Base-by-base conservation (phyloP, 2,888 invertebrate species). In the Lomographa bimaculata region DNA sequence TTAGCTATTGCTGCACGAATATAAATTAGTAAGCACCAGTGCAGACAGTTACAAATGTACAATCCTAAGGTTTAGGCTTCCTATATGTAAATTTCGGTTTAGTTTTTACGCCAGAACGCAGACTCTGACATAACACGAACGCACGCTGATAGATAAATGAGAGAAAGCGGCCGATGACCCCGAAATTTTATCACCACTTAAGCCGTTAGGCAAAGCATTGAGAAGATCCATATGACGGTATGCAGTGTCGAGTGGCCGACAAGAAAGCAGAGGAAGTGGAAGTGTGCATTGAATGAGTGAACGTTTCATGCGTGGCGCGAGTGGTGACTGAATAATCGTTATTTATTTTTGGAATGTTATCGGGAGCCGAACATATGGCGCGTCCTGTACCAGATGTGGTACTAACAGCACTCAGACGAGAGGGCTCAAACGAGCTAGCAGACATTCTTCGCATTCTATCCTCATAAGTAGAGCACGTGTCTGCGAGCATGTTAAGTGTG, bases 111-210 rank as follows among this genome's bases (percentile, higher is more conserved):
- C 56, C 45, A 34, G 50, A 50, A 45, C 57, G 43, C 54, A 63
- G 51, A 59, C 59, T 51, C 53, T 49, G 73, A 79, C 71, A 76
- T 80, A 80, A 81, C 64, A 71, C 67, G 62, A 65, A 68, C 62
- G 65, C 67, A 69, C 68, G 67, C 66, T 40, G 55, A 66, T 63
- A 67, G 51, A 64, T 46, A 57, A 61, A 61, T 56, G 51, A 59
- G 78, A 79, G 83, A 83, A 82, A 82, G 82, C 78, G 79, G 73
- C 46, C 73, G 64, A 63, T 66, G 75, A 80, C 77, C 79, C 66
- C 64, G 44, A 63, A 63, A 48, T 51, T 64, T 69, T 71, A 75
- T 73, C 71, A 65, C 47, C 57, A 59, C 56, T 53, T 62, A 63
- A 52, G 59, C 64, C 58, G 68, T 50, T 62, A 63, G 58, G 62